Evolutionary conservation across 2,888 invertebrate species (phyloP), one percentile per base, ranked within the genome.

Genomic region (Salticus scenicus): DNA sequence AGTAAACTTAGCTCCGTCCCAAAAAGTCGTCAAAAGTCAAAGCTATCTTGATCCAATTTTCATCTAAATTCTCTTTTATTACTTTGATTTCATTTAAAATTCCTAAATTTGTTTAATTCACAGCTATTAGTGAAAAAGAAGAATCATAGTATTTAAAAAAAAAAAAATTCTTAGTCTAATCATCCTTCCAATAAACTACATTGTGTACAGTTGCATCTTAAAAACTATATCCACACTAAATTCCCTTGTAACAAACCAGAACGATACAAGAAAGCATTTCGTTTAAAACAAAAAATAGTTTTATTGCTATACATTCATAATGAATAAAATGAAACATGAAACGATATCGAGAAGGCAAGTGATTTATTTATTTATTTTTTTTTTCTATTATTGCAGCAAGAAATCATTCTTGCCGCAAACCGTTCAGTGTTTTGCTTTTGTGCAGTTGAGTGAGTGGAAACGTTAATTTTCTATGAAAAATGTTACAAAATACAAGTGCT

Each of bases 401-500:
- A 73, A 7, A 10, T 37, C 10, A 37, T 37, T 4, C 57, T 47
- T 57, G 24, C 57, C 20, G 27, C 42, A 47, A 42, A 17, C 47
- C 27, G 20, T n/a, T 33, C 27, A 27, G 37, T 33, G 8, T n/a
- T 37, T 7, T 51, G 20, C 14, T 47, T 51, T 14, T 27, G n/a
- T 17, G 51, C 51, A 31, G 28, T 75, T 76, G 42, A 17, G 17
- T 67, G 51, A 14, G 37, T 64, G 42, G 28, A 28, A 51, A 24
- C 24, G 27, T 51, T 57, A 30, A 14, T 57, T 71, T 37, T 57
- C 63, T 72, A 67, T 73, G 74, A 72, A 83, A 77, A 28, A 41
- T 71, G 47, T 24, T 83, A 77, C 47, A 83, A 83, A 83, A 83
- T 83, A 83, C 67, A 72, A n/a, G 51, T 83, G 74, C 74, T 57